Conservation (phyloP, 2,113 vertebrate species). For the Myotis brandtii region DNA sequence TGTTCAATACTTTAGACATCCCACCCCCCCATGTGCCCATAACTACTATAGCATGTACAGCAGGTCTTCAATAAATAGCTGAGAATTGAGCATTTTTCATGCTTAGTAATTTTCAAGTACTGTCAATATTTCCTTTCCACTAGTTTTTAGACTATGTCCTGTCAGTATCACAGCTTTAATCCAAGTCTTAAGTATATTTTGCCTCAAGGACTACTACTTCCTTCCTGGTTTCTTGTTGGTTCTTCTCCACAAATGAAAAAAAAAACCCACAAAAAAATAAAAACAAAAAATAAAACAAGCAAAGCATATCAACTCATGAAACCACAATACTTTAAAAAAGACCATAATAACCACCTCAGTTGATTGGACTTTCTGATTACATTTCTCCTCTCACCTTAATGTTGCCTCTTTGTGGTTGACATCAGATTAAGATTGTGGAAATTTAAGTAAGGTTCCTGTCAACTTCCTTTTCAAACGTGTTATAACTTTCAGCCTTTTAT, state of each 20-base stretch:
- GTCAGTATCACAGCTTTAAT: not conserved
- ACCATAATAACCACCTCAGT: not conserved
- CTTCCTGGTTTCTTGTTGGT: not conserved
- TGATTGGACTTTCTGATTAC: not conserved
- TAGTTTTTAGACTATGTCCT: not conserved
- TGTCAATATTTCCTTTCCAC: not conserved
- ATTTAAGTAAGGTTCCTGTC: slow-evolving; percentile 25
- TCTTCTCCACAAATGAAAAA: not conserved
- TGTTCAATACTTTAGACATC: not conserved
- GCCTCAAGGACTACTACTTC: not conserved
- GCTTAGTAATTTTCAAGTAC: not conserved
- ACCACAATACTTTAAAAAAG: not conserved
- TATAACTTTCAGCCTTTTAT: not conserved
- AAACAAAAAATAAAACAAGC: not conserved
- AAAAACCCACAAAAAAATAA: not conserved
- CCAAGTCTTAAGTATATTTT: not conserved
- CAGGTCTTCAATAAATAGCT: not conserved
- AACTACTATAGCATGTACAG: not conserved
- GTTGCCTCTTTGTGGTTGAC: not conserved
- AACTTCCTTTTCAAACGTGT: slow-evolving; percentile 5
- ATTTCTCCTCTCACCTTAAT: not conserved
- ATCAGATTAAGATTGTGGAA: not conserved
- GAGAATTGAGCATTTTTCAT: not conserved
- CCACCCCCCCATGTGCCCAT: rapidly evolving
- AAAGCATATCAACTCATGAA: not conserved